phyloP scores from a whole-genome alignment of 2,888 invertebrate species.

The Panopea generosa region DNA sequence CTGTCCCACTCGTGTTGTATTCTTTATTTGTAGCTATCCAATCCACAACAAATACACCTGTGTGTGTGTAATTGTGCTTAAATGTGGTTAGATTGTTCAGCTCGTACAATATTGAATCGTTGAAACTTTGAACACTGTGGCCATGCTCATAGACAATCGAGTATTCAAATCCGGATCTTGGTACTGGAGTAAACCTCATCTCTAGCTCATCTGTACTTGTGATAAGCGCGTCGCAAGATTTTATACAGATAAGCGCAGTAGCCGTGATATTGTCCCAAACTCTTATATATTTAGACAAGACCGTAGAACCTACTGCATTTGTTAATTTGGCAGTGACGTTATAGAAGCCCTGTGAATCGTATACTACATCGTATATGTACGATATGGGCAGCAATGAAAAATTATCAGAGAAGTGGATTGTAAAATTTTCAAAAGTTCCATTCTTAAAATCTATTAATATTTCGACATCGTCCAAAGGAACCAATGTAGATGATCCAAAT shows the following conservation, averaged over 20 bases:
- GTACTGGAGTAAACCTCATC: conserved; percentile 50
- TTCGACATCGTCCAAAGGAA: background rate
- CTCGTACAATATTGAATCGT: conserved; percentile 26
- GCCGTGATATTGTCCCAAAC: conserved; percentile 9
- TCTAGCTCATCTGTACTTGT: background rate
- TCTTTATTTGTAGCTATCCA: conserved; percentile 45
- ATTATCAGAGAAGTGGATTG: background rate
- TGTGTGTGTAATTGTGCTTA: conserved; percentile 32
- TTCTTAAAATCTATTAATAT: background rate
- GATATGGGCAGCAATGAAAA: no score
- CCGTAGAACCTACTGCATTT: conserved; percentile 28
- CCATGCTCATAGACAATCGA: conserved; percentile 53
- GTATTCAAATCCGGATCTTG: conserved; percentile 49
- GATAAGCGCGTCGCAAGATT: background rate
- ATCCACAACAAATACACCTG: conserved; percentile 29
- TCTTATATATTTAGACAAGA: conserved; percentile 14
- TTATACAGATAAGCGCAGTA: background rate
- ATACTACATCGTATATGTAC: background rate
- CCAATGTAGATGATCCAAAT: background rate
- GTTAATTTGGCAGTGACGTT: conserved; percentile 18
- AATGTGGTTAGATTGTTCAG: conserved; percentile 33
- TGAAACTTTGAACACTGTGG: background rate
- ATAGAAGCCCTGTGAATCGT: conserved; percentile 38
- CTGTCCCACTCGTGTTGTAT: conserved; percentile 29
- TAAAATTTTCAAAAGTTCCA: background rate